A percentile compares a stretch with the other conserved stretches of the same genome.
Conservation (phyloP, 2,888 invertebrate species). For the Psylliodes chrysocephalus region DNA sequence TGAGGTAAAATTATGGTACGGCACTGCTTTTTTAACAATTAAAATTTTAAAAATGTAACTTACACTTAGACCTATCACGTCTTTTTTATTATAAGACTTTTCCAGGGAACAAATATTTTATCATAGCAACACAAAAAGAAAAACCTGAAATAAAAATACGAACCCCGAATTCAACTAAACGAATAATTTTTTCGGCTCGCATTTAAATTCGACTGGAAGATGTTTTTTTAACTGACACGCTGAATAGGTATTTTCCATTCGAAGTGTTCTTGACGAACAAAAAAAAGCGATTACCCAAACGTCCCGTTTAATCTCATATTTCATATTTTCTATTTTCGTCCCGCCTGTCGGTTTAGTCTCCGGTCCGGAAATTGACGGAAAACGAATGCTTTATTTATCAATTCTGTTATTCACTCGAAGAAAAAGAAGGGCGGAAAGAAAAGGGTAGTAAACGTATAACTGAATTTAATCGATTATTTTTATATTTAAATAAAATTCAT, state of each 20-base stretch:
- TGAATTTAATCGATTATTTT: too few species aligned
- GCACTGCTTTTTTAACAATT: too few species aligned
- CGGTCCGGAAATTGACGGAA: slow-evolving; percentile 35
- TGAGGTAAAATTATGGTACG: too few species aligned
- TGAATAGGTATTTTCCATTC: slow-evolving; percentile 20
- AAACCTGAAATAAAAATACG: too few species aligned
- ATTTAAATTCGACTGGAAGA: slow-evolving; percentile 14
- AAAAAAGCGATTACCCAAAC: slow-evolving; percentile 18
- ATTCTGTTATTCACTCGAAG: slow-evolving; percentile 2
- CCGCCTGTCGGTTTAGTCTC: slow-evolving; percentile 29
- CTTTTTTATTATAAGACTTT: too few species aligned
- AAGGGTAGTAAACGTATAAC: too few species aligned
- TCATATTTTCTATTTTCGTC: slow-evolving; percentile 21
- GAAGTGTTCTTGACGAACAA: slow-evolving; percentile 19
- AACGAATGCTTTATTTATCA: slow-evolving; percentile 21
- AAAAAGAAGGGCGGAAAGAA: too few species aligned
- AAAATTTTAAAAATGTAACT: too few species aligned
- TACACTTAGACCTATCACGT: too few species aligned
- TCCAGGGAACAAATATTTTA: too few species aligned
- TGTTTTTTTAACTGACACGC: slow-evolving; percentile 20
- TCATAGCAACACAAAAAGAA: too few species aligned
- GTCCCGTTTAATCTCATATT: slow-evolving; percentile 24
- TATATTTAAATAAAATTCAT: too few species aligned
- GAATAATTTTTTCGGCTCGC: slow-evolving; percentile 11
- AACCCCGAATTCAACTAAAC: slow-evolving; percentile 6